A percentile compares a stretch with the other conserved stretches of the same genome.
Evolutionary conservation across 2,797 vertebrate species (phyloP).

Genomic region (Pipistrellus nathusii): DNA sequence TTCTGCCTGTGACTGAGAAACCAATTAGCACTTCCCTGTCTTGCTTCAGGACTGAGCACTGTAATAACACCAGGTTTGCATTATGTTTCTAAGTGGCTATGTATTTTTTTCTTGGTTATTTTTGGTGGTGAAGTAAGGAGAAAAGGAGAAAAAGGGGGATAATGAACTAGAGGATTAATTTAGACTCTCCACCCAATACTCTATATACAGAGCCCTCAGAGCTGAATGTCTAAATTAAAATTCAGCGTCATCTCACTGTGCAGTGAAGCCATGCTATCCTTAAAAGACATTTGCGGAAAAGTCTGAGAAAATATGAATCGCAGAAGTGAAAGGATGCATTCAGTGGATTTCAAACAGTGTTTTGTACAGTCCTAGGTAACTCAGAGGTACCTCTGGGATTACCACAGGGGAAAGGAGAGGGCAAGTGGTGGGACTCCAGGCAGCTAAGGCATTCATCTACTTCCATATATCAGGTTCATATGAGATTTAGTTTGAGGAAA

Average conservation of each 20-base stretch:
- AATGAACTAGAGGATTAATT: conserved; percentile 77
- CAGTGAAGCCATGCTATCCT: conserved; percentile 74
- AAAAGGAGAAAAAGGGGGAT: conserved; percentile 63
- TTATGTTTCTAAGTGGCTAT: conserved; percentile 65
- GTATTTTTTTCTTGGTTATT: conserved; percentile 70
- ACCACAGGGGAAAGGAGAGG: neutral
- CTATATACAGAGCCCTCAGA: conserved; percentile 72
- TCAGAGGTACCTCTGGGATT: neutral
- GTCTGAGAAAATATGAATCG: conserved; percentile 47
- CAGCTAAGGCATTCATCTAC: neutral
- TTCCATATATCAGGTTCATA: neutral
- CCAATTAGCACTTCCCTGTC: conserved; percentile 59
- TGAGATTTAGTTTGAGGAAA: conserved; percentile 11
- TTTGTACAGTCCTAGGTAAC: neutral
- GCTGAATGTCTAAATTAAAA: conserved; percentile 76
- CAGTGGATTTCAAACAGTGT: neutral
- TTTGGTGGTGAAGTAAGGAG: conserved; percentile 64
- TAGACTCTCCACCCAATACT: conserved; percentile 76
- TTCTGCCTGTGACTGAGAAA: conserved; percentile 45
- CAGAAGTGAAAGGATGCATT: conserved; percentile 24
- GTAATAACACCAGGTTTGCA: conserved; percentile 34
- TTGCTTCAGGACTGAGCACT: conserved; percentile 1
- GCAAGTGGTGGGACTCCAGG: neutral
- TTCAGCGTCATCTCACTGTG: conserved; percentile 68
- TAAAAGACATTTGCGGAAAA: conserved; percentile 68